A percentile compares a stretch with the other conserved stretches of the same genome.
phyloP scores from a whole-genome alignment of 1,140 invertebrate species.

The Nautilus pompilius region DNA sequence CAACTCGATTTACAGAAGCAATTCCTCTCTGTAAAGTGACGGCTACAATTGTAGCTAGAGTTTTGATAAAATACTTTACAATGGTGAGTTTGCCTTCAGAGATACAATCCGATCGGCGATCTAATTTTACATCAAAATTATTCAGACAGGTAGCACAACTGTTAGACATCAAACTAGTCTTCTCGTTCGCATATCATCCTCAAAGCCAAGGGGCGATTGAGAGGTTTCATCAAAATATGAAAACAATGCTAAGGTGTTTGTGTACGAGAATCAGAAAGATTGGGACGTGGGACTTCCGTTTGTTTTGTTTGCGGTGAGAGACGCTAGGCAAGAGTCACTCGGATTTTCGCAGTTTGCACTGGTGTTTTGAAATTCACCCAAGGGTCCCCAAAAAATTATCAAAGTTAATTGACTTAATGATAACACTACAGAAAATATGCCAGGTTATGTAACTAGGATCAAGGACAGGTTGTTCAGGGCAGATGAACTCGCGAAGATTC shows the following conservation, averaged over 20 bases:
- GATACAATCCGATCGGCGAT: constrained; percentile 6
- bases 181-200: not conserved
- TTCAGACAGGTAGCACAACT: not conserved
- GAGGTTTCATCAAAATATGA: constrained; percentile 1
- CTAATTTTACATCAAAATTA: constrained; percentile 6
- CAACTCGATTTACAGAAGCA: constrained; percentile 19
- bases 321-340: constrained; percentile 13
- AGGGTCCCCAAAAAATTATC: constrained; percentile 16
- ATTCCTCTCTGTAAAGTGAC: constrained; percentile 18
- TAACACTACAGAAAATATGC: constrained; percentile 4
- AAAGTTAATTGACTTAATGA: constrained; percentile 16
- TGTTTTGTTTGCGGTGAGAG: constrained; percentile 22
- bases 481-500: constrained; percentile 10
- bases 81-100: not conserved
- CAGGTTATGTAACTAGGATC: constrained; percentile 16
- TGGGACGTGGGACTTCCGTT: constrained; percentile 19
- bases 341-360: constrained; percentile 22
- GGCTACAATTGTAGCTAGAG: constrained; percentile 7
- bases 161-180: not conserved
- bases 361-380: constrained; percentile 16
- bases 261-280: constrained; percentile 9
- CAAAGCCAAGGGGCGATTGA: constrained; percentile 6
- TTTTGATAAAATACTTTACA: constrained; percentile 5
- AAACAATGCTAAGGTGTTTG: constrained; percentile 3
- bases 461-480: constrained; percentile 16